These are phyloP conservation scores for Melanotus villosus DNA, from an alignment of 2,888 invertebrate genomes.

Conservation along the genomic window DNA sequence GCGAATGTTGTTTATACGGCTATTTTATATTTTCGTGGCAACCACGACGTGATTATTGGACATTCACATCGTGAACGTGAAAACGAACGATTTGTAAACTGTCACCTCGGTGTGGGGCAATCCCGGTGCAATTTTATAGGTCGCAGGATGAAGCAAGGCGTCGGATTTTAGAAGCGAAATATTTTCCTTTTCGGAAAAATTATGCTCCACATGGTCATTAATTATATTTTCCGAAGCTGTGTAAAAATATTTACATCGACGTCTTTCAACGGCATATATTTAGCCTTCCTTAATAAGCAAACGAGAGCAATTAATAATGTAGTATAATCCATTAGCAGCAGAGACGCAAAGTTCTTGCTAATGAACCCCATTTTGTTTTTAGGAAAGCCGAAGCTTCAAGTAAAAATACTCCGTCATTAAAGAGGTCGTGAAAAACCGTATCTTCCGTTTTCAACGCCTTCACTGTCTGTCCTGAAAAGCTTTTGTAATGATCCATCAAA, in stretches of 20 bases:
- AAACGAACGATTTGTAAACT: conserved; percentile 16
- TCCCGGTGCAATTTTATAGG: conserved; percentile 11
- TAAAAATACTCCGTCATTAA: conserved; percentile 20
- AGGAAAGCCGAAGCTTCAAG: conserved; percentile 12
- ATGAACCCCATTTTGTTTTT: conserved; percentile 30
- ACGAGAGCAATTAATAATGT: conserved; percentile 31
- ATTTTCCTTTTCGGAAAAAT: background rate
- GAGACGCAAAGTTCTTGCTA: conserved; percentile 18
- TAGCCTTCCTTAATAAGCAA: conserved; percentile 23
- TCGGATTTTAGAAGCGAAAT: background rate
- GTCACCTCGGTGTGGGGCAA: conserved; percentile 6
- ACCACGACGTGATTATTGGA: background rate
- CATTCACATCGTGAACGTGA: conserved; percentile 1
- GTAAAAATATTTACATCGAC: conserved; percentile 18
- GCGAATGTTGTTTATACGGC: no score
- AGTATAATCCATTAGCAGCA: conserved; percentile 27
- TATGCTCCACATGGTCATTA: conserved; percentile 6
- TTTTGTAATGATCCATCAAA: conserved; percentile 27
- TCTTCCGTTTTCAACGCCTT: conserved; percentile 21
- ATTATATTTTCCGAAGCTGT: background rate
- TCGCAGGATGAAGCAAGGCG: conserved; percentile 1
- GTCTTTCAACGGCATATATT: conserved; percentile 21
- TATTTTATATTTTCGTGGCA: no score
- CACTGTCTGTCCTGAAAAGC: conserved; percentile 13
- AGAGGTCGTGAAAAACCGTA: conserved; percentile 24